Evolutionary conservation across 1,140 invertebrate species (phyloP).

Genomic region (Drosophila seguyi): DNA sequence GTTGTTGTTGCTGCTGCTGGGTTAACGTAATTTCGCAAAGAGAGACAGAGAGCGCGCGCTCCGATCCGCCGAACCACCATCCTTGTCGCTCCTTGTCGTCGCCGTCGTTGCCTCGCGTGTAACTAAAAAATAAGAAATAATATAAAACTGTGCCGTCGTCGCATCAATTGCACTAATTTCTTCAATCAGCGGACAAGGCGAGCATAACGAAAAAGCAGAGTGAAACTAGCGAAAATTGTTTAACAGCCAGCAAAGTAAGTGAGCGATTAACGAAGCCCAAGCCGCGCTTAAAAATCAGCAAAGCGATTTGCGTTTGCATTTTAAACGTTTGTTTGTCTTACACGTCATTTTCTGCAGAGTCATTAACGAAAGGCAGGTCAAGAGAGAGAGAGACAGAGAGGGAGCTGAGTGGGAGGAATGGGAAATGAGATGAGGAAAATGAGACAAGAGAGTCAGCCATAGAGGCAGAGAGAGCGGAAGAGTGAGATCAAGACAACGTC

Average conservation of each 20-base stretch:
- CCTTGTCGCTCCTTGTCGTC: constrained; percentile 48
- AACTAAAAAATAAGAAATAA: constrained; percentile 61
- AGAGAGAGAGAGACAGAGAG: constrained; percentile 41
- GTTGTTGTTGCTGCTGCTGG: constrained; percentile 59
- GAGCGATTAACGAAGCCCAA: constrained; percentile 59
- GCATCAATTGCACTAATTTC: constrained; percentile 80
- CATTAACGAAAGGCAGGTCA: constrained; percentile 70
- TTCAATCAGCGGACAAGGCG: constrained; percentile 79
- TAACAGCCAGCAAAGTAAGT: constrained; percentile 61
- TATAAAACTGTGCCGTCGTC: constrained; percentile 62
- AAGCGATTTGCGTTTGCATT: constrained; percentile 49
- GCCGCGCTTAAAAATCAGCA: constrained; percentile 55
- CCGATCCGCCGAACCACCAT: constrained; percentile 43
- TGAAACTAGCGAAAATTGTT: constrained; percentile 82
- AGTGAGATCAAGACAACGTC: constrained; percentile 24
- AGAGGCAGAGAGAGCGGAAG: constrained; percentile 7
- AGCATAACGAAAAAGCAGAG: constrained; percentile 61
- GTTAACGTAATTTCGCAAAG: constrained; percentile 70
- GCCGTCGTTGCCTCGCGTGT: constrained; percentile 62
- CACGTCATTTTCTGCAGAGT: constrained; percentile 61
- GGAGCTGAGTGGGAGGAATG: constrained; percentile 27
- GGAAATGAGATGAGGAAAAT: constrained; percentile 12
- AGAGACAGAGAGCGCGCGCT: constrained; percentile 31
- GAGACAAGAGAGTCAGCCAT: constrained; percentile 6
- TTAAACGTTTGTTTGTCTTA: constrained; percentile 50